Conservation (phyloP, 2,797 vertebrate genomes). For the Amazona ochrocephala region DNA sequence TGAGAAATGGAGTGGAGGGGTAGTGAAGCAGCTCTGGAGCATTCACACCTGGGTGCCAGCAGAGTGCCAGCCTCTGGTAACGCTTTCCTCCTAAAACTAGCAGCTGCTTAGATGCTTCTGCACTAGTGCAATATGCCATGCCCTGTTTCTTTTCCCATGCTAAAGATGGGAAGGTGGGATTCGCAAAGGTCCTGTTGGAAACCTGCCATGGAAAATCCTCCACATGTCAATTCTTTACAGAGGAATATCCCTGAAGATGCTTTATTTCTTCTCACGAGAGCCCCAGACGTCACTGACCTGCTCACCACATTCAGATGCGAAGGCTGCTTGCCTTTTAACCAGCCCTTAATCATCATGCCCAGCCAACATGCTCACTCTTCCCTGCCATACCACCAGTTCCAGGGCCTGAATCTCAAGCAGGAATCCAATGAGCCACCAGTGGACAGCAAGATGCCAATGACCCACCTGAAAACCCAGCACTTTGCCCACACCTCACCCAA, state of each 20-base stretch:
- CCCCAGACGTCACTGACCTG: not conserved
- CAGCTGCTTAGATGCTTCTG: not conserved
- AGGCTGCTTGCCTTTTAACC: not conserved
- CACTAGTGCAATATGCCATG: not conserved
- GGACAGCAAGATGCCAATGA: not conserved
- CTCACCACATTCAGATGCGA: not conserved
- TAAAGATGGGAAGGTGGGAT: not conserved
- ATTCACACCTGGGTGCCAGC: accelerated
- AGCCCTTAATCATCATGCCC: not conserved
- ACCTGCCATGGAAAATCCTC: not conserved
- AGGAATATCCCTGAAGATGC: not conserved
- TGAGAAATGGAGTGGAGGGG: accelerated
- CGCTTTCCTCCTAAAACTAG: not conserved
- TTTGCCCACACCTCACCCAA: accelerated
- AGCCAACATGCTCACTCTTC: not conserved
- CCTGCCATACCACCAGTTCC: not conserved
- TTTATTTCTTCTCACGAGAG: not conserved
- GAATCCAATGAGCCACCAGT: not conserved
- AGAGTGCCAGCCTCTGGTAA: not conserved
- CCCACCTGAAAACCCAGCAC: accelerated
- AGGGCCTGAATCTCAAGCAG: not conserved
- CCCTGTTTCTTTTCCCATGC: not conserved
- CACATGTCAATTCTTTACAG: not conserved
- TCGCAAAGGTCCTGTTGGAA: not conserved
- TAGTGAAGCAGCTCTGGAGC: not conserved